phyloP scores from a whole-genome alignment of 2,888 invertebrate genomes.

The Macropis europaea region DNA sequence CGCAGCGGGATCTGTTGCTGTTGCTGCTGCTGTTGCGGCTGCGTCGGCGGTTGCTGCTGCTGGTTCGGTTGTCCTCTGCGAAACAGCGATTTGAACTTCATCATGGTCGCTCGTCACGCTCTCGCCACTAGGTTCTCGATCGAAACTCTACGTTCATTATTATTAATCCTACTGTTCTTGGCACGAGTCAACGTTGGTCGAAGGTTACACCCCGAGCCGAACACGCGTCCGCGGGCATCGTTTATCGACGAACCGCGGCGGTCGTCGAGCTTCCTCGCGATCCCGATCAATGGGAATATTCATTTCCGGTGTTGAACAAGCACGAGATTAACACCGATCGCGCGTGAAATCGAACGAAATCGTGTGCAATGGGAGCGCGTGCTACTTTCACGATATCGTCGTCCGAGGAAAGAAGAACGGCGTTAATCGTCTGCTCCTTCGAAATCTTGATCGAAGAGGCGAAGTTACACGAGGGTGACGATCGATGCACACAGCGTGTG shows the following conservation, averaged over 20 bases:
- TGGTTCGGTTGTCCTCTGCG: slow-evolving; percentile 88
- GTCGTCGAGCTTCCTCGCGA: no score
- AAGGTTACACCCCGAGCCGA: not conserved
- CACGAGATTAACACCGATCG: not conserved
- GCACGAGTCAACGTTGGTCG: slow-evolving; percentile 7
- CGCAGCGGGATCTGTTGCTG: slow-evolving; percentile 74
- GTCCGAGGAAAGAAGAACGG: not conserved
- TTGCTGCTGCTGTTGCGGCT: slow-evolving; percentile 78
- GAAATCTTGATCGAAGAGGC: not conserved
- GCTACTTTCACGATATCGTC: slow-evolving; percentile 9
- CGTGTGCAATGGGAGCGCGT: not conserved
- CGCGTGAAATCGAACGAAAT: not conserved
- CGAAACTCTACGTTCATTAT: slow-evolving; percentile 40
- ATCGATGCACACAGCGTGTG: slow-evolving; percentile 41
- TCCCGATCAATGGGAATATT: slow-evolving; percentile 16
- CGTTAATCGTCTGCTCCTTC: not conserved
- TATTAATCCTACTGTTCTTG: no score
- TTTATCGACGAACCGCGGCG: not conserved
- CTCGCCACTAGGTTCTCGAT: slow-evolving; percentile 52
- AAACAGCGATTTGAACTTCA: slow-evolving; percentile 95
- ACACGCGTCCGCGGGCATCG: not conserved
- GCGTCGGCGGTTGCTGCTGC: slow-evolving; percentile 64
- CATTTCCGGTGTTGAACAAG: slow-evolving; percentile 1
- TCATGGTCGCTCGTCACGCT: slow-evolving; percentile 84
- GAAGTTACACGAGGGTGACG: slow-evolving; percentile 37